phyloP scores from a whole-genome alignment of 1,140 invertebrate species.

The Ruditapes philippinarum region DNA sequence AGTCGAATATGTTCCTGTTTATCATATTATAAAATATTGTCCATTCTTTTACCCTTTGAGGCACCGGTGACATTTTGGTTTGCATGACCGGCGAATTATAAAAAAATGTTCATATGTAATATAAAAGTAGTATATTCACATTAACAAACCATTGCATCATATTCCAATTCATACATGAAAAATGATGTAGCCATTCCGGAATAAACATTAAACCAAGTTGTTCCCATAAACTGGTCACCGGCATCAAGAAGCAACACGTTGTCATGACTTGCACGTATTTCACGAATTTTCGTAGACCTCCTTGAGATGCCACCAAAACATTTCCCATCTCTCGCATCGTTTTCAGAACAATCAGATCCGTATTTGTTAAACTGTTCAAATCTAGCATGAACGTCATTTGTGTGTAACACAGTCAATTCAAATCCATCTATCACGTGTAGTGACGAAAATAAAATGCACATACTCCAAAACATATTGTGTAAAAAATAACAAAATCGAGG shows the following conservation, averaged over 20 bases:
- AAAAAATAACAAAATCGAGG: no score
- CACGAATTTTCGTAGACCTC: conserved; percentile 85
- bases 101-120: no score
- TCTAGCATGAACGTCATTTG: conserved; percentile 96
- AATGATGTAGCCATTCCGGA: conserved; percentile 92
- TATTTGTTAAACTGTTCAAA: conserved; percentile 92
- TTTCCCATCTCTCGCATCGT: conserved; percentile 87
- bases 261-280: conserved; percentile 87
- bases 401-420: conserved; percentile 93
- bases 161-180: conserved; percentile 92
- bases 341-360: conserved; percentile 90
- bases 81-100: no score
- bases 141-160: conserved; percentile 95
- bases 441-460: no score
- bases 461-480: no score
- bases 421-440: no score
- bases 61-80: no score
- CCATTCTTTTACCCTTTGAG: no score
- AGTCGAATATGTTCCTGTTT: no score
- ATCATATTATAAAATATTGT: no score
- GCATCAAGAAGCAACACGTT: conserved; percentile 93
- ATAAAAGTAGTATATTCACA: no score
- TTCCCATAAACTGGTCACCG: conserved; percentile 96
- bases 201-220: conserved; percentile 93
- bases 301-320: conserved; percentile 95